Conservation (phyloP, 92 coral and sea anemone genomes). For the Plumapathes pennacea region DNA sequence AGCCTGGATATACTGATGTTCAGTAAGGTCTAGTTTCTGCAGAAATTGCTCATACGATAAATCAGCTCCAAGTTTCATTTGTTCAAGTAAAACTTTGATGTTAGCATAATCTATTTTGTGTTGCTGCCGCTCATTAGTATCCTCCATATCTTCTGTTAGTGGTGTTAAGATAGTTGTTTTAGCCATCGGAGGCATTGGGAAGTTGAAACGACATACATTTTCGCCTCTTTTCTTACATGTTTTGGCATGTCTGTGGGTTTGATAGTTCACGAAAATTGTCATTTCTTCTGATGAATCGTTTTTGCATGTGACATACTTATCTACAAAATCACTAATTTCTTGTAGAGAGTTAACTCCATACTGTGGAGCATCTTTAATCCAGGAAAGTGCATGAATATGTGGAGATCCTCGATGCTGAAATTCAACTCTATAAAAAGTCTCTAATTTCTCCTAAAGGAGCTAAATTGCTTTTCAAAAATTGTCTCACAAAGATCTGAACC, state of each 20-base stretch:
- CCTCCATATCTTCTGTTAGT: neutral
- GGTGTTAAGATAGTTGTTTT: slow-evolving; percentile 32
- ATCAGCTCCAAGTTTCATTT: too few relatives aligned
- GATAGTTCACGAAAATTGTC: slow-evolving; percentile 28
- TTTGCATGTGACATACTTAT: slow-evolving; percentile 31
- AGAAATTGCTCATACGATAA: too few relatives aligned
- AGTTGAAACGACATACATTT: slow-evolving; percentile 43
- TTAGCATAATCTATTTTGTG: slow-evolving; percentile 1
- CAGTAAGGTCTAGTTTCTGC: too few relatives aligned
- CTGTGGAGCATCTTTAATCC: slow-evolving; percentile 25
- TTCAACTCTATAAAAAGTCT: slow-evolving; percentile 46
- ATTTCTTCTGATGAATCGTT: slow-evolving; percentile 1
- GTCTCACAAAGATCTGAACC: slow-evolving; percentile 40
- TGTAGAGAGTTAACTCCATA: slow-evolving; percentile 1
- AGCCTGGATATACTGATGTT: too few relatives aligned
- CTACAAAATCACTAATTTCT: slow-evolving; percentile 27
- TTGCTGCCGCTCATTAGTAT: neutral
- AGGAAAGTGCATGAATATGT: slow-evolving; percentile 43
- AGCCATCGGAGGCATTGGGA: slow-evolving; percentile 46
- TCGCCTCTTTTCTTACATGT: slow-evolving; percentile 43
- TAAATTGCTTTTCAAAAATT: slow-evolving; percentile 25
- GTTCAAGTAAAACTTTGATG: too few relatives aligned
- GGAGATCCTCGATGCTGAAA: slow-evolving; percentile 47
- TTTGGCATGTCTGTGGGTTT: slow-evolving; percentile 40
- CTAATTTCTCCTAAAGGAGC: slow-evolving; percentile 26